Conservation (phyloP, 1,140 invertebrate genomes). For the Conopomorpha cramerella region DNA sequence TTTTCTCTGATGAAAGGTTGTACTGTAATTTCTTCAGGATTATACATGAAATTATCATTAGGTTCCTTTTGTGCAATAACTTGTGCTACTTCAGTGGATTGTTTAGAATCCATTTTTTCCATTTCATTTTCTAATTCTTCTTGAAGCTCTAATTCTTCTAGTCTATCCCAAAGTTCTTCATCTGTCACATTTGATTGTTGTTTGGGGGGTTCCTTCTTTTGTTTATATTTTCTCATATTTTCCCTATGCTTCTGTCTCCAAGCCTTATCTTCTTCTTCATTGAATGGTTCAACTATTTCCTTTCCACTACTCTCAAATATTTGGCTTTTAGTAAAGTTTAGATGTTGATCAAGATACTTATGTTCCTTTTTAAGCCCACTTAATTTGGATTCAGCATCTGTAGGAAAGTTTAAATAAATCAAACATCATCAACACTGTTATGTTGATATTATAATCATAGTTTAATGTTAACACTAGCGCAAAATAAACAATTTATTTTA, state of each 20-base stretch:
- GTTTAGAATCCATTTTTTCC: conserved; percentile 8
- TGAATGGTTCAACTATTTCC: conserved; percentile 65
- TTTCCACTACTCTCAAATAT: conserved; percentile 32
- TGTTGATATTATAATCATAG: too few species aligned
- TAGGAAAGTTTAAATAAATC: conserved; percentile 12
- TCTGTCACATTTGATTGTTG: conserved; percentile 21
- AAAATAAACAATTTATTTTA: too few species aligned
- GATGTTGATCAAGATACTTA: conserved; percentile 54
- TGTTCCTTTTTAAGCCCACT: conserved; percentile 55
- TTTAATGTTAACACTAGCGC: too few species aligned
- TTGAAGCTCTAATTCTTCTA: conserved; percentile 52
- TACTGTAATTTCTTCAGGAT: too few species aligned
- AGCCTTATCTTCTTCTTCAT: conserved; percentile 61
- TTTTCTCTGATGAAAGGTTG: too few species aligned
- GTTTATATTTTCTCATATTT: conserved; percentile 32
- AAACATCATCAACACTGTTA: too few species aligned
- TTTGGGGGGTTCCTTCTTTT: conserved; percentile 19
- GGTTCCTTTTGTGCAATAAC: neutral
- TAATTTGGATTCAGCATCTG: conserved; percentile 61
- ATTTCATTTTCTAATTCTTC: conserved; percentile 53
- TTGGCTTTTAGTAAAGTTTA: conserved; percentile 44
- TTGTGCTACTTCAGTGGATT: neutral
- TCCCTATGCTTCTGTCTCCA: conserved; percentile 56
- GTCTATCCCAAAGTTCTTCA: conserved; percentile 43
- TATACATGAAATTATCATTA: neutral